Evolutionary conservation across 1,140 invertebrate genomes (phyloP), one percentile per base, ranked within the genome.

Genomic region (Portunus trituberculatus): DNA sequence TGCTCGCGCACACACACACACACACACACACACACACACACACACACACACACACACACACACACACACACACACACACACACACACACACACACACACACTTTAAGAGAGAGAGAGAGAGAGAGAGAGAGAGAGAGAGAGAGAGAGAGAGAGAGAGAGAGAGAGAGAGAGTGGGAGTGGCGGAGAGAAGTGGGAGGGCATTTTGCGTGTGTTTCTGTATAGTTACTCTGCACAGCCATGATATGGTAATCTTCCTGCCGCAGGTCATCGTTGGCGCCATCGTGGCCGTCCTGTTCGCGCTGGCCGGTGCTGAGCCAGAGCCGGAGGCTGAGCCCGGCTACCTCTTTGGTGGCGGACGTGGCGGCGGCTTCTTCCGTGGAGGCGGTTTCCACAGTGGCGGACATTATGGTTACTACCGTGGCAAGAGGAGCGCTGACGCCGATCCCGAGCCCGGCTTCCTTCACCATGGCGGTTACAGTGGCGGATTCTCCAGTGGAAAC

Each of bases 21-120:
- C 67, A 76, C 67, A 76, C 67, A 76, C 67, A 76, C 67, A 76
- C 67, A 76, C 67, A 76, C 67, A 76, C 67, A n/a, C 67, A 76
- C 16, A 76, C 67, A 76, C 67, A 76, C 67, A 76, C 16, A 76
- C 67, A 76, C 67, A 76, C 67, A 76, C 67, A 76, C 67, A 76
- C 67, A 76, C 67, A 76, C 6, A 76, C 7, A 76, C 67, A 76
- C 67, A 76, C 16, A 76, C 25, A 76, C 67, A 76, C 25, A 76
- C 67, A 76, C 20, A 76, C 16, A 76, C 67, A 76, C 67, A 76
- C 20, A 76, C 20, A 76, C 67, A 76, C 67, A 76, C 25, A 76
- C 67, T 39, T 39, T 39, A 6, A 39, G 39, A 39, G 39, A 39
- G 39, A 39, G 39, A 39, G 39, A 39, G 39, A 39, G 39, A 39